Evolutionary conservation across 2,113 vertebrate genomes (phyloP).

Genomic region (Eira barbara): DNA sequence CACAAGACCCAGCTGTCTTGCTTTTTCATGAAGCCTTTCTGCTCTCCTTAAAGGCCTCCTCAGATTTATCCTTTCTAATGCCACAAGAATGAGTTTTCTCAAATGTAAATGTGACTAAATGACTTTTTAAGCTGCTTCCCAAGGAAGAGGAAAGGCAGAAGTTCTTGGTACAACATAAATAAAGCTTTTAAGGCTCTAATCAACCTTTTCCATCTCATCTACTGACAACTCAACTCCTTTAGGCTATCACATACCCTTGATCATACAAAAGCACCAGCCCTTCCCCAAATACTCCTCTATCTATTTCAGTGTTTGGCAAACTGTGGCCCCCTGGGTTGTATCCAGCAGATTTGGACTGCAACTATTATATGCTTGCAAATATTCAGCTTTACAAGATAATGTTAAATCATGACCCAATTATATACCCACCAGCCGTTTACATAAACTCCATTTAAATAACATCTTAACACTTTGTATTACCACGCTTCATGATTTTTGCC

Average conservation of each 20-base stretch:
- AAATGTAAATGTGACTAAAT: conserved; percentile 33
- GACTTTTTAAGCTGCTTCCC: background rate
- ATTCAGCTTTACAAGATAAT: background rate
- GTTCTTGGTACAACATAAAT: background rate
- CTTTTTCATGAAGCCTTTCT: background rate
- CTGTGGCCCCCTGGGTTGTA: background rate
- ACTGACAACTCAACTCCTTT: background rate
- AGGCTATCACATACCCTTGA: background rate
- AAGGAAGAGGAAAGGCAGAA: conserved; percentile 22
- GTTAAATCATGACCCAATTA: background rate
- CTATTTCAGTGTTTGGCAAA: background rate
- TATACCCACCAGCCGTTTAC: background rate
- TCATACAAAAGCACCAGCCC: background rate
- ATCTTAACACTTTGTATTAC: background rate
- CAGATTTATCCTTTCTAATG: background rate
- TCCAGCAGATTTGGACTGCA: background rate
- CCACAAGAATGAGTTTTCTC: background rate
- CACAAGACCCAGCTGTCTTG: background rate
- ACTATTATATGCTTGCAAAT: background rate
- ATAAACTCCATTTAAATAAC: background rate
- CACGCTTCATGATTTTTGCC: background rate
- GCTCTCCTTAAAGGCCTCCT: background rate
- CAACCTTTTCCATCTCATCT: background rate
- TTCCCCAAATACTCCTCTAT: background rate
- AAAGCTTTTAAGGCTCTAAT: background rate